Evolutionary conservation across 1,140 invertebrate species (phyloP), one percentile per base, ranked within the genome.

Genomic region (Pygmarrhopalites habei): DNA sequence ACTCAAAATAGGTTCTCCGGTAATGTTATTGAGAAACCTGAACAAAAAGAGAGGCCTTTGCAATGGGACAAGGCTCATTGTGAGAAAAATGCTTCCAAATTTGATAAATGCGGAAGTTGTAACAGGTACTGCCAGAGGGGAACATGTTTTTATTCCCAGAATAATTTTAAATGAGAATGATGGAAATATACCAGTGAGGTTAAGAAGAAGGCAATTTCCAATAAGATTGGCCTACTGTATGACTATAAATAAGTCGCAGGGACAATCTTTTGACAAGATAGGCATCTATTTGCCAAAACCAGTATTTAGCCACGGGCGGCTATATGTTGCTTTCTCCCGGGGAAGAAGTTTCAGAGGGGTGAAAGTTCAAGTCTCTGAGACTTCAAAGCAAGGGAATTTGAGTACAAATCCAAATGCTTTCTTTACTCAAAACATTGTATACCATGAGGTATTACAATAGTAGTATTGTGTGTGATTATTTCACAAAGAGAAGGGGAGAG

Each of bases 301-400:
- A 17, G 62, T 65, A 1, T 75, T 73, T 52, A 25, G 61, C 0
- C 71, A 74, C 60, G 74, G 74, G 26, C 72, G 72, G 44, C 57
- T 72, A 3, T 74, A 74, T 64, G 71, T 72, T 2, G 73, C 68
- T 28, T 65, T 70, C 2, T 72, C 70, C 2, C 39, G 72, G 32
- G 68, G 4, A n/a, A 17, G 44, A 21, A n/a, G 10, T n/a, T n/a
- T 46, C 19, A 19, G 5, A n/a, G 44, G 44, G 21, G 15, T 46
- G 4, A 46, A 46, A 46, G 32, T 35, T 35, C 32, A 35, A 35
- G 15, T 35, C 32, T 7, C 32, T 7, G 15, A 35, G 5, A 7
- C 32, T 7, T 5, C 5, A 5, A 35, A 35, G 15, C 32, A 35
- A 35, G 32, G 32, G 32, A 35, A 15, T 7, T 15, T 35, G 15